phyloP scores from a whole-genome alignment of 2,113 vertebrate species.

The Emydocephalus ijimae region DNA sequence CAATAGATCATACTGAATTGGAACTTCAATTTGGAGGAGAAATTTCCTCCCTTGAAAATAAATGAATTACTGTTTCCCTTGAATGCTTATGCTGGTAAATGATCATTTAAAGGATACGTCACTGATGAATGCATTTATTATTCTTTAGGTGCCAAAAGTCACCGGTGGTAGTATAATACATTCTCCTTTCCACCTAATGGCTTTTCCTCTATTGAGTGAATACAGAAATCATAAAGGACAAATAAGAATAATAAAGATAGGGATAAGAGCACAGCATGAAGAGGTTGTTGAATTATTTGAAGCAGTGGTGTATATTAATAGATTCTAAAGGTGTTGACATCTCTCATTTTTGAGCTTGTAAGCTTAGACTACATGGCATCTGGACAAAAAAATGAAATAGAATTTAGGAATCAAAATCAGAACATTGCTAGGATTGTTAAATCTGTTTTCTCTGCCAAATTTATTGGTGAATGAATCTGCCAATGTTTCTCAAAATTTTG shows the following conservation, averaged over 20 bases:
- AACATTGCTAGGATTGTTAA: slow-evolving; percentile 23
- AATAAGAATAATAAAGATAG: slow-evolving; percentile 24
- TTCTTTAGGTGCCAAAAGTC: slow-evolving; percentile 49
- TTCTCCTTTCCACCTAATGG: slow-evolving; percentile 35
- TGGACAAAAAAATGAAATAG: background rate
- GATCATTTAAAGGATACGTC: slow-evolving; percentile 44
- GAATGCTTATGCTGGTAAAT: slow-evolving; percentile 37
- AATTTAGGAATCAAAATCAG: slow-evolving; percentile 22
- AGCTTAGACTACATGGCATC: slow-evolving; percentile 27
- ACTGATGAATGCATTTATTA: slow-evolving; percentile 38
- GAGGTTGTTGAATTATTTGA: slow-evolving; percentile 48
- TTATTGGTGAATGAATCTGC: background rate
- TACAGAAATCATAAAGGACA: slow-evolving; percentile 29
- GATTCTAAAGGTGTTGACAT: slow-evolving; percentile 28
- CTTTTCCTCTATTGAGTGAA: slow-evolving; percentile 47
- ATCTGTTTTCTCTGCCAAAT: slow-evolving; percentile 23
- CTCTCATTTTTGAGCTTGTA: slow-evolving; percentile 14
- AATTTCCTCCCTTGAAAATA: slow-evolving; percentile 29
- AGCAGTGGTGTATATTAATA: slow-evolving; percentile 23
- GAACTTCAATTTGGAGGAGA: slow-evolving; percentile 49
- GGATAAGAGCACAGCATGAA: slow-evolving; percentile 30
- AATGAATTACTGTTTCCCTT: slow-evolving; percentile 18
- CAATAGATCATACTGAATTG: slow-evolving; percentile 40
- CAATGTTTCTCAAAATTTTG: background rate
- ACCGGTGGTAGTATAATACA: slow-evolving; percentile 20